A percentile compares a stretch with the other conserved stretches of the same genome.
Conservation (phyloP, 53 echinoderm and acorn worm species). For the Arbacia lixula region DNA sequence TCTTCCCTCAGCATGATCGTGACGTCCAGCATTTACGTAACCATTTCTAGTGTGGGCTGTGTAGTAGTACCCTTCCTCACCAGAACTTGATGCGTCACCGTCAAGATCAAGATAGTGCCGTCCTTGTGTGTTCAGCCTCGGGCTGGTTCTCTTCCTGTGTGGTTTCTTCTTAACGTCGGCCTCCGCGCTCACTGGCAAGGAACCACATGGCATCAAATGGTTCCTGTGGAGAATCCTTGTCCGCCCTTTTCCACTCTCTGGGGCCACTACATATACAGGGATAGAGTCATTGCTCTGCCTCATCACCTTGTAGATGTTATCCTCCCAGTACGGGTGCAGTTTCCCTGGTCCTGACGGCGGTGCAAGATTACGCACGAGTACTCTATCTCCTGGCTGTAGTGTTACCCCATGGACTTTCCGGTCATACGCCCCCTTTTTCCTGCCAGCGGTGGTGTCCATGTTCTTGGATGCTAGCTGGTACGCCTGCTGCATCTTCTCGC, state of each 20-base stretch:
- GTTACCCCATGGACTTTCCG: background rate
- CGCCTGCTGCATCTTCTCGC: constrained; percentile 30
- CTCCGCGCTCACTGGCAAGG: no score
- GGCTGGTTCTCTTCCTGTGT: no score
- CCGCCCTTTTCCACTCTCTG: constrained; percentile 42
- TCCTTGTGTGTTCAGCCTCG: background rate
- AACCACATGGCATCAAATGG: constrained; percentile 48
- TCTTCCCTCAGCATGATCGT: no score
- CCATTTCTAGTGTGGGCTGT: background rate
- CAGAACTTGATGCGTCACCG: background rate
- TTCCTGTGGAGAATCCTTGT: constrained; percentile 50
- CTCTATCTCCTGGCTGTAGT: constrained; percentile 59
- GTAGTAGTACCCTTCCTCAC: constrained; percentile 1
- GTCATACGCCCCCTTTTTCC: constrained; percentile 43
- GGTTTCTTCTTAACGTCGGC: no score
- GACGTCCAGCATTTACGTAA: no score
- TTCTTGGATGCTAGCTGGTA: constrained; percentile 23
- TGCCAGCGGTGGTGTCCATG: background rate
- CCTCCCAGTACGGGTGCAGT: constrained; percentile 46
- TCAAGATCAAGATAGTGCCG: background rate
- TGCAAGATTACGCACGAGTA: constrained; percentile 43
- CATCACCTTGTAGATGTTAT: constrained; percentile 26
- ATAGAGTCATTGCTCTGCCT: constrained; percentile 6
- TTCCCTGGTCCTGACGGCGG: constrained; percentile 40
- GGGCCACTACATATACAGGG: constrained; percentile 53